Conservation (phyloP, 92 coral and sea anemone species). For the Siderastrea radians region DNA sequence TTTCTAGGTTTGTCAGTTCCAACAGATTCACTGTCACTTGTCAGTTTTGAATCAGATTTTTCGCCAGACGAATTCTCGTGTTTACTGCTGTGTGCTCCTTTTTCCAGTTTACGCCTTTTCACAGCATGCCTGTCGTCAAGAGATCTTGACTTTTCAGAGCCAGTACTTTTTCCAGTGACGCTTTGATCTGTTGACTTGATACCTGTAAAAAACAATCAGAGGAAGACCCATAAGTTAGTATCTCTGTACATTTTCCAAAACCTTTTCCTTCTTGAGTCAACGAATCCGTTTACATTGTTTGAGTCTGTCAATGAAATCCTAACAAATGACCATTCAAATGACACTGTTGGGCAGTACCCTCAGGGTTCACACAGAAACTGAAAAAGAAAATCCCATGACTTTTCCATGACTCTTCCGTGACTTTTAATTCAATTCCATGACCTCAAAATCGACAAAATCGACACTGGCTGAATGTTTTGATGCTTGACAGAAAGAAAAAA, state of each 20-base stretch:
- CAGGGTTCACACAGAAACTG: too few relatives aligned
- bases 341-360: background rate
- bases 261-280: background rate
- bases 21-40: background rate
- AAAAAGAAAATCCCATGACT: too few relatives aligned
- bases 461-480: too few relatives aligned
- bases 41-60: background rate
- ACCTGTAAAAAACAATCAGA: constrained; percentile 20
- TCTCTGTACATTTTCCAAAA: background rate
- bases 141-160: constrained; percentile 49
- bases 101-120: constrained; percentile 4
- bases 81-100: background rate
- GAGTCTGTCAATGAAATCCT: background rate
- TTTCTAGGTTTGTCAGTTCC: constrained; percentile 9
- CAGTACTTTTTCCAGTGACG: constrained; percentile 78
- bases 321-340: background rate
- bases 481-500: too few relatives aligned
- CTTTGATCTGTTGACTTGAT: constrained; percentile 46
- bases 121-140: background rate
- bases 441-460: too few relatives aligned
- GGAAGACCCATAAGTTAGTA: background rate
- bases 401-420: too few relatives aligned
- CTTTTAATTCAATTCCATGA: too few relatives aligned
- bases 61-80: background rate
- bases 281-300: background rate